A percentile compares a stretch with the other conserved stretches of the same genome.
Evolutionary conservation across 1,140 invertebrate species (phyloP).

Genomic region (Zaprionus nigranus): DNA sequence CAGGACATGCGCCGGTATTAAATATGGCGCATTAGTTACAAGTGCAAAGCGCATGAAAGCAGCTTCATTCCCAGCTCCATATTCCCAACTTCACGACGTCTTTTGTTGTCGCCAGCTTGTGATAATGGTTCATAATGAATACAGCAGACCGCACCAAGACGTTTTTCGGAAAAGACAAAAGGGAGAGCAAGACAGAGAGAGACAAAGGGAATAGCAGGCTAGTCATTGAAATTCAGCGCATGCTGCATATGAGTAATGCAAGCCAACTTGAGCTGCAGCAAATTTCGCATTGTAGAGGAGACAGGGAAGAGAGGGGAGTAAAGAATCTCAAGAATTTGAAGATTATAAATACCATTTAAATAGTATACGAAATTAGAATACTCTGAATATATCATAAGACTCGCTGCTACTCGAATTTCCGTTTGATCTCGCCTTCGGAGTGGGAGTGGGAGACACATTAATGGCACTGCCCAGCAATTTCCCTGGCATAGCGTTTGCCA

Average conservation of each 20-base stretch:
- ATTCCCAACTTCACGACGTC: slow-evolving; percentile 11
- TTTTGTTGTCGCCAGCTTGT: slow-evolving; percentile 77
- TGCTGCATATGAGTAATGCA: slow-evolving; percentile 46
- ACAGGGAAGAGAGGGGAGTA: neutral
- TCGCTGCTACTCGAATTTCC: neutral
- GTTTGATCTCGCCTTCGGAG: neutral
- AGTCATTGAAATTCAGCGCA: slow-evolving; percentile 48
- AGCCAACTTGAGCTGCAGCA: slow-evolving; percentile 14
- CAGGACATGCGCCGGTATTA: slow-evolving; percentile 50
- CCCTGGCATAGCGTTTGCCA: slow-evolving; percentile 37
- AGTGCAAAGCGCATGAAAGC: slow-evolving; percentile 68
- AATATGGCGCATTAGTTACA: slow-evolving; percentile 76
- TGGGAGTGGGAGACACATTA: slow-evolving; percentile 28
- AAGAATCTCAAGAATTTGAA: neutral
- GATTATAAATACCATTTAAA: slow-evolving; percentile 1
- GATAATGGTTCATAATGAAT: slow-evolving; percentile 82
- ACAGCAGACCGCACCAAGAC: slow-evolving; percentile 68
- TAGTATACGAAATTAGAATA: neutral
- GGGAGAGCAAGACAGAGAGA: slow-evolving; percentile 4
- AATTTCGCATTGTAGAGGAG: slow-evolving; percentile 1
- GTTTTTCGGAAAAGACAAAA: slow-evolving; percentile 31
- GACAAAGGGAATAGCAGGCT: slow-evolving; percentile 26
- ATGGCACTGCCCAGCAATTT: slow-evolving; percentile 65
- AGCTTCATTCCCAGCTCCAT: slow-evolving; percentile 32
- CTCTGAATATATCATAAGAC: neutral